Evolutionary conservation across 2,113 vertebrate genomes (phyloP).

Genomic region (Clarias macrocephalus): DNA sequence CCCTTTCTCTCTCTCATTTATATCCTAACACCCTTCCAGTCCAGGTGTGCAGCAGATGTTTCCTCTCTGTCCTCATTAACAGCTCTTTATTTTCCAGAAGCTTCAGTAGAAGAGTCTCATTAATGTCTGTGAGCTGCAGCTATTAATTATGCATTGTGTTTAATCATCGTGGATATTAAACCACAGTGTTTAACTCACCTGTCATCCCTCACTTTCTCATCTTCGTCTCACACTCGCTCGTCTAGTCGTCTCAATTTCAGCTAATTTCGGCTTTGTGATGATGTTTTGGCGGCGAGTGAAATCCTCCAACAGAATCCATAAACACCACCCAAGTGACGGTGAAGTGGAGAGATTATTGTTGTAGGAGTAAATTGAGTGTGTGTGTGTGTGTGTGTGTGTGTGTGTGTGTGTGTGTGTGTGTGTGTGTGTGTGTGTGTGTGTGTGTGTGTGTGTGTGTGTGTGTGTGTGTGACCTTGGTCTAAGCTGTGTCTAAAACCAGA

Average conservation of each 20-base stretch:
- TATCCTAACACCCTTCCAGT: neutral
- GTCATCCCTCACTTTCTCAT: neutral
- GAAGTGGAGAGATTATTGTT: neutral
- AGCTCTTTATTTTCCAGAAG: neutral
- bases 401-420: neutral
- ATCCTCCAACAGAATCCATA: neutral
- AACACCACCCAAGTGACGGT: neutral
- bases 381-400: neutral
- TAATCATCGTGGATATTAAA: neutral
- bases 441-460: neutral
- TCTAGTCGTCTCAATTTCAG: neutral
- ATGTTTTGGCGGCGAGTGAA: neutral
- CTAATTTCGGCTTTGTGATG: neutral
- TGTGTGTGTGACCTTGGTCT: neutral
- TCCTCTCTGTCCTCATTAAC: neutral
- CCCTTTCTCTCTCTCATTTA: neutral
- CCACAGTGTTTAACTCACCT: neutral
- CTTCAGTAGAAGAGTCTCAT: conserved; percentile 18
- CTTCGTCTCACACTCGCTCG: neutral
- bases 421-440: neutral
- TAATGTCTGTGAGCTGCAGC: neutral
- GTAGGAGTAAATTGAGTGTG: neutral
- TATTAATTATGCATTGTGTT: neutral
- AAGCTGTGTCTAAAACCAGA: neutral
- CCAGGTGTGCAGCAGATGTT: conserved; percentile 15